phyloP scores from a whole-genome alignment of 2,113 vertebrate species.

The Gila orcuttii region DNA sequence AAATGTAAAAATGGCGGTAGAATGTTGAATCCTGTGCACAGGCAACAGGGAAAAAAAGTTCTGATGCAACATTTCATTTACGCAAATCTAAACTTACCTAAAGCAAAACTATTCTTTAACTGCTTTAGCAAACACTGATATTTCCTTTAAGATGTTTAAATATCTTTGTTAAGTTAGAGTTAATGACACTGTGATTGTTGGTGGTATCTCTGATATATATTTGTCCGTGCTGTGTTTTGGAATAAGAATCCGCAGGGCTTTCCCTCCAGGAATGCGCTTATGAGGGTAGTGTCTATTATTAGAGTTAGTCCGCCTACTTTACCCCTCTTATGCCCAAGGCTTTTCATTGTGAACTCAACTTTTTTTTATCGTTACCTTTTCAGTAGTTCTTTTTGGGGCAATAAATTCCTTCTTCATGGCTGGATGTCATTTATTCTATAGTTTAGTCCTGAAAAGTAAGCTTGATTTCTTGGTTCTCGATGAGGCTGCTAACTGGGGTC shows the following conservation, averaged over 20 bases:
- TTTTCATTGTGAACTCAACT: background rate
- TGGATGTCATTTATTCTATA: background rate
- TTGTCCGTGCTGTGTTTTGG: background rate
- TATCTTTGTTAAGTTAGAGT: background rate
- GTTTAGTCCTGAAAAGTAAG: background rate
- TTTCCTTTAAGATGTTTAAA: background rate
- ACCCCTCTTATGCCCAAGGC: background rate
- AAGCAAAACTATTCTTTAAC: background rate
- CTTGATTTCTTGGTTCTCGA: background rate
- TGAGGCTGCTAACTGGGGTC: background rate
- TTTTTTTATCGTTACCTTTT: background rate
- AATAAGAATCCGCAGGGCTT: conserved; percentile 26
- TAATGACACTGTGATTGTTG: background rate
- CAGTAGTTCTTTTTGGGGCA: background rate
- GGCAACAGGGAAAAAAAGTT: background rate
- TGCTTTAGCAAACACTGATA: background rate
- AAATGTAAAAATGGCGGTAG: background rate
- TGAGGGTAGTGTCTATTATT: conserved; percentile 45
- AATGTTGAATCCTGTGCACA: background rate
- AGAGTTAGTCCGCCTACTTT: conserved; percentile 1
- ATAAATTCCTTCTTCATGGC: background rate
- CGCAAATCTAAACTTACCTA: background rate
- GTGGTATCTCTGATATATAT: conserved; percentile 9
- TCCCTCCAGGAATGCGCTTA: background rate
- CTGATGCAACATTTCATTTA: background rate